Conservation (phyloP, 2,113 vertebrate genomes). For the Emydura subglobosa region DNA sequence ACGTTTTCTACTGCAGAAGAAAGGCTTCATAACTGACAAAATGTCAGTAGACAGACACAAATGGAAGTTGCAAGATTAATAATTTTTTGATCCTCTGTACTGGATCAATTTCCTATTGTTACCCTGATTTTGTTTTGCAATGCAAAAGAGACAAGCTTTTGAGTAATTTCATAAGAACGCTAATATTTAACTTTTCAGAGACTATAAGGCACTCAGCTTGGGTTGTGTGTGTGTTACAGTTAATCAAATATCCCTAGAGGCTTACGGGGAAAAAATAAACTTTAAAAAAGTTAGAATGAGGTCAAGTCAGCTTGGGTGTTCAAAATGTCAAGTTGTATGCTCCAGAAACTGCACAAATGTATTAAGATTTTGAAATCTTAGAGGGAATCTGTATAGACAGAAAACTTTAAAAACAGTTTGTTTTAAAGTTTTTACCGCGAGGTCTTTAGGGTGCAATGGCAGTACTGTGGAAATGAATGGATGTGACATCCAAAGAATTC, state of each 20-base stretch:
- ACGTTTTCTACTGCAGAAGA: not conserved
- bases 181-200: not conserved
- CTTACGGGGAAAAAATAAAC: not conserved
- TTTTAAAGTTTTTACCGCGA: not conserved
- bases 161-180: not conserved
- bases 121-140: not conserved
- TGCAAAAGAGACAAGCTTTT: not conserved
- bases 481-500: not conserved
- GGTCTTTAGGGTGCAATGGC: not conserved
- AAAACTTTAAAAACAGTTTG: not conserved
- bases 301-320: not conserved
- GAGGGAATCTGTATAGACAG: not conserved
- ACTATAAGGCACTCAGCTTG: not conserved
- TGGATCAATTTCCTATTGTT: not conserved
- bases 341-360: not conserved
- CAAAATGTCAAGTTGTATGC: not conserved
- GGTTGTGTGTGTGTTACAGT: not conserved
- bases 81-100: slow-evolving; percentile 9
- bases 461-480: not conserved
- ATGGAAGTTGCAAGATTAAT: not conserved
- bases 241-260: not conserved
- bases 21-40: not conserved
- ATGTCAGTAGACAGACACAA: not conserved
- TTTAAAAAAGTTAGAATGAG: slow-evolving; percentile 1
- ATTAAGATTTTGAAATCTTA: not conserved